Evolutionary conservation across 2,888 invertebrate species (phyloP), one percentile per base, ranked within the genome.

Genomic region (Cephus runcator): DNA sequence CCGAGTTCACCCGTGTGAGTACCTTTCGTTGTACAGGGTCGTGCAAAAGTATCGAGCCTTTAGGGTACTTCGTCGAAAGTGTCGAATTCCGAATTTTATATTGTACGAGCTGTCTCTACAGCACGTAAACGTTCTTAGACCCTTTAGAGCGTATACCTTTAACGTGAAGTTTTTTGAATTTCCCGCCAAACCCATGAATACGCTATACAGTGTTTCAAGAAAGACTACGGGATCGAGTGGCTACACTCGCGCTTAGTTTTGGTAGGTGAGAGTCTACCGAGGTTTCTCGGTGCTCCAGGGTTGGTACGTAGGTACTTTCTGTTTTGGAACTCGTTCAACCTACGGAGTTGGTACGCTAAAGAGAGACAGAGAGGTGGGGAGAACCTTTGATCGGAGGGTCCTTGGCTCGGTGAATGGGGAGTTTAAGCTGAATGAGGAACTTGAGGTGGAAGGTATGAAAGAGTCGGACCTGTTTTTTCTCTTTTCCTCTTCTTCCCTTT

Each of bases 381-480:
- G 83, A 81, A 82, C 83, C 82, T 83, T 83, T 83, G 81, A 83
- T 83, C 83, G 81, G 80, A 81, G 79, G 83, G 84, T 83, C 81
- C 85, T 84, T 83, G 82, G 83, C 79, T 81, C 80, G 80, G 81
- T 83, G 84, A 84, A 84, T 85, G 84, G 82, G 81, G 83, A 71
- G 82, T 85, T 85, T 82, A 82, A 83, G 85, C 81, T 85, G 81
- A 85, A 84, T 84, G 82, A 80, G 71, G 12, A 33, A 34, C 71
- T 71, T 12, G 31, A 34, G 33, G 71, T 31, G 34, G 71, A 71
- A 34, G 34, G 71, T 71, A 34, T 34, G 71, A 71, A 71, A 71
- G 71, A 71, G 56, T 56, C 56, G 56, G 56, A 56, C 56, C 56
- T 56, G 56, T 56, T 56, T 56, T 56, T 56, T 56, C 23, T 56